Base-by-base conservation (phyloP, 2,113 vertebrate genomes). In the Brachyistius frenatus region DNA sequence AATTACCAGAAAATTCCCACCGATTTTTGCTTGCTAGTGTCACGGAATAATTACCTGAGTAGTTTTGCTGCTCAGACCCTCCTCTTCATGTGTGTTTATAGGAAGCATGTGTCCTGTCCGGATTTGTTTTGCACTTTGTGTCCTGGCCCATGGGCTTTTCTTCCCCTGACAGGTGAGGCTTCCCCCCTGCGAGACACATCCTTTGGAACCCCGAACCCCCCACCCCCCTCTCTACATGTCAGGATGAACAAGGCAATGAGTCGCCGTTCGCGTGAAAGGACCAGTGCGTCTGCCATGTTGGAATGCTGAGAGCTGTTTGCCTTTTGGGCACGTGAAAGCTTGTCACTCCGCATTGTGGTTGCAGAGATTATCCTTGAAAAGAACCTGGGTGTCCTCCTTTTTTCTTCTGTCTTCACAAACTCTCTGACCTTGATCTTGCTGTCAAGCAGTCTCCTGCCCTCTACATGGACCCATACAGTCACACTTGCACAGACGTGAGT, bases 271-370 rank as follows among this genome's bases (percentile, higher is more conserved):
- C 44, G 73, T 66, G 81, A 91, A 90, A 78, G 67, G 81, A 81
- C 78, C 8, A 72, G 73, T 89, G 79, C 64, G 81, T 76, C 85
- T 84, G 85, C 84, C 73, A 62, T 75, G 88, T 60, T 84, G 88
- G 91, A 93, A 92, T 93, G 92, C 80, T 72, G 71, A 80, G 78
- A 83, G 68, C 83, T 93, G 84, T 92, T 93, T 94, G 91, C 78
- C 79, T 92, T 93, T 86, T 80, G 81, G 88, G 80, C 78, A 66
- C 30, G 75, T 92, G 80, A 91, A 90, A 89, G 88, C 92, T 76
- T 89, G 88, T 91, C 87, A 60, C 73, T 82, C 66, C 6, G 15
- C 56, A 7, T 68, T 83, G 84, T 62, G 76, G 82, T 71, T 75
- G 73, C 78, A 81, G 75, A 86, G 87, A 85, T 87, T 84, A 89